phyloP scores from a whole-genome alignment of 2,888 invertebrate species.

The Troides oblongomaculatus region DNA sequence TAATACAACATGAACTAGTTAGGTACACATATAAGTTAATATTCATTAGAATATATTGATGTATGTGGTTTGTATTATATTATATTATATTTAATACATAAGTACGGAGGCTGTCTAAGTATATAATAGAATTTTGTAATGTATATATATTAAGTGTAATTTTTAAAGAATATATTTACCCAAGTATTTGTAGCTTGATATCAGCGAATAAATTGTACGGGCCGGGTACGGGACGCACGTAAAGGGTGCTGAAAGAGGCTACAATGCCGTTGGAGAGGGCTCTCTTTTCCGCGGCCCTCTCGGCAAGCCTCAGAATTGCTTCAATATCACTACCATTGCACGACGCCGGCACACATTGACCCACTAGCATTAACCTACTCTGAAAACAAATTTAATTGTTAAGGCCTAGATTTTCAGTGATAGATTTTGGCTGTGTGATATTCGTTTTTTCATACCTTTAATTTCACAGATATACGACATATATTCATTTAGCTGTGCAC shows the following conservation, averaged over 20 bases:
- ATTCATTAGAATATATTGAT: no score
- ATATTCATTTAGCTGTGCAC: not conserved
- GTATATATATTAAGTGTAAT: not conserved
- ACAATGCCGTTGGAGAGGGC: slow-evolving; percentile 59
- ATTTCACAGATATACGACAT: not conserved
- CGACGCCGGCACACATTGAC: slow-evolving; percentile 86
- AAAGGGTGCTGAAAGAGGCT: slow-evolving; percentile 74
- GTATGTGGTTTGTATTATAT: no score
- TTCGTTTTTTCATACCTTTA: not conserved
- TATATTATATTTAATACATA: no score
- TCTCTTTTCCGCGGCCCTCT: slow-evolving; percentile 53
- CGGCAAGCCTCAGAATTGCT: slow-evolving; percentile 58
- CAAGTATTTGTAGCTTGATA: slow-evolving; percentile 83
- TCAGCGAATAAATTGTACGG: slow-evolving; percentile 82
- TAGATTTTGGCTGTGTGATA: not conserved
- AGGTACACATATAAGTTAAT: no score
- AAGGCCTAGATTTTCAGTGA: not conserved
- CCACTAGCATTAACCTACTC: slow-evolving; percentile 85
- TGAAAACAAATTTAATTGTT: slow-evolving; percentile 46
- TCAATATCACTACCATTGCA: slow-evolving; percentile 81
- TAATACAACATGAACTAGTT: no score
- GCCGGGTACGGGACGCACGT: slow-evolving; percentile 85
- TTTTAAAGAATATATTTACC: slow-evolving; percentile 60
- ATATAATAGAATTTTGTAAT: not conserved
- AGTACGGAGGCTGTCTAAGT: no score